Conservation (phyloP, 2,888 invertebrate genomes). For the Lapara coniferarum region DNA sequence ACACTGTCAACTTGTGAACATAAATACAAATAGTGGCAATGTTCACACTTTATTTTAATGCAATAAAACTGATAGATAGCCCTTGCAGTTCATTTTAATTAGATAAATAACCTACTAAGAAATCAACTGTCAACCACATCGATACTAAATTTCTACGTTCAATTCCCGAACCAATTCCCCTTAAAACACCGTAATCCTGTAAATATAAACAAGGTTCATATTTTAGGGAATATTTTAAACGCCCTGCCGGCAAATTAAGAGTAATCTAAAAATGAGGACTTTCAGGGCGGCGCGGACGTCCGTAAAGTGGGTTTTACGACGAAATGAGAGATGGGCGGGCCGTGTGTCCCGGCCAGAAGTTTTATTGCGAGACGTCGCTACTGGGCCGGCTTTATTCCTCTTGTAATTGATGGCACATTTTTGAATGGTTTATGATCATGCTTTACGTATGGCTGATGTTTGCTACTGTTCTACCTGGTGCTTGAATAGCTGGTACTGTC, state of each 20-base stretch:
- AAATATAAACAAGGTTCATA: slow-evolving; percentile 9
- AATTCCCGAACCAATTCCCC: no score
- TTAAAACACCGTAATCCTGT: background rate
- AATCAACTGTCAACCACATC: no score
- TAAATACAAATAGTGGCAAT: no score
- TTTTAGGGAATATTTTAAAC: slow-evolving; percentile 19
- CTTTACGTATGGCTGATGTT: background rate
- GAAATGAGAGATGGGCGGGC: slow-evolving; percentile 66
- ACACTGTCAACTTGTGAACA: no score
- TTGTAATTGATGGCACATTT: slow-evolving; percentile 12
- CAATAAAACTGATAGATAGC: no score
- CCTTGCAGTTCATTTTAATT: no score
- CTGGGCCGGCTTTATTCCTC: slow-evolving; percentile 25
- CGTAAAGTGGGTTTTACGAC: slow-evolving; percentile 53
- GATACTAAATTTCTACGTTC: no score
- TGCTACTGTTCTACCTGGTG: background rate
- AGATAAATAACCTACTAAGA: no score
- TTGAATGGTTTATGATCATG: slow-evolving; percentile 13
- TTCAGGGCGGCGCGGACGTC: slow-evolving; percentile 38
- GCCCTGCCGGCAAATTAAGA: slow-evolving; percentile 25
- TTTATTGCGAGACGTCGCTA: slow-evolving; percentile 53
- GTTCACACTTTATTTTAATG: no score
- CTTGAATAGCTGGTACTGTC: background rate
- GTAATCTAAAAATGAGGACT: slow-evolving; percentile 48
- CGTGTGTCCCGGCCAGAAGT: slow-evolving; percentile 60